phyloP scores from a whole-genome alignment of 2,888 invertebrate species.

The Dryococelus australis region DNA sequence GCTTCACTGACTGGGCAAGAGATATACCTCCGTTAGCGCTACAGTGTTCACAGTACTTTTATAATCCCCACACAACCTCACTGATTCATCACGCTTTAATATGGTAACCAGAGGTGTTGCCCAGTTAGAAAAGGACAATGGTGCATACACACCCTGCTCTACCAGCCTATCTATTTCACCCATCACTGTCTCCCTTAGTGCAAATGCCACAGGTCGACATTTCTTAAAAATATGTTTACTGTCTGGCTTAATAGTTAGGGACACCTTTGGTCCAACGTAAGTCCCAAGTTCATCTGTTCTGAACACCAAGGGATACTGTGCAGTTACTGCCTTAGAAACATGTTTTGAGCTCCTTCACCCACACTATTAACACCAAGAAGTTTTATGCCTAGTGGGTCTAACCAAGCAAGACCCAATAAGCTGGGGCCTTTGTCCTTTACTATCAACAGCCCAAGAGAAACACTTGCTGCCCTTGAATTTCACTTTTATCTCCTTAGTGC shows the following conservation, averaged over 20 bases:
- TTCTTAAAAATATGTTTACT: not conserved
- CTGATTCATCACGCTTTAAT: conserved; percentile 34
- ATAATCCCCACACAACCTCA: conserved; percentile 40
- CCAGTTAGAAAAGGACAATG: conserved; percentile 35
- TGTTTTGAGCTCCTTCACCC: not conserved
- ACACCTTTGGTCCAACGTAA: not conserved
- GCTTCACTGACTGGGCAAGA: conserved; percentile 41
- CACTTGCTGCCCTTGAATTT: not conserved
- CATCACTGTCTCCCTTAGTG: not conserved
- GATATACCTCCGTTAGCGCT: conserved; percentile 36
- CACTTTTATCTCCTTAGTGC: not conserved
- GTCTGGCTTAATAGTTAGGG: not conserved
- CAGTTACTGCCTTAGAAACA: no score
- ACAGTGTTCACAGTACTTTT: conserved; percentile 41
- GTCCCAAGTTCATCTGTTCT: not conserved
- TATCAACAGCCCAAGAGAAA: not conserved
- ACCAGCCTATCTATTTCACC: not conserved
- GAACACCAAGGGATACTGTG: not conserved
- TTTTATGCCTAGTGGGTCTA: not conserved
- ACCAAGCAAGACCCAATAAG: not conserved
- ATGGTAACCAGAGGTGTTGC: conserved; percentile 42
- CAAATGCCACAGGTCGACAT: not conserved
- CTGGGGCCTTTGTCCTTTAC: not conserved
- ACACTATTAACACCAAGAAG: not conserved
- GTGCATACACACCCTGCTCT: not conserved